Evolutionary conservation across 1,140 invertebrate genomes (phyloP).

Genomic region (Zophobas atratus): DNA sequence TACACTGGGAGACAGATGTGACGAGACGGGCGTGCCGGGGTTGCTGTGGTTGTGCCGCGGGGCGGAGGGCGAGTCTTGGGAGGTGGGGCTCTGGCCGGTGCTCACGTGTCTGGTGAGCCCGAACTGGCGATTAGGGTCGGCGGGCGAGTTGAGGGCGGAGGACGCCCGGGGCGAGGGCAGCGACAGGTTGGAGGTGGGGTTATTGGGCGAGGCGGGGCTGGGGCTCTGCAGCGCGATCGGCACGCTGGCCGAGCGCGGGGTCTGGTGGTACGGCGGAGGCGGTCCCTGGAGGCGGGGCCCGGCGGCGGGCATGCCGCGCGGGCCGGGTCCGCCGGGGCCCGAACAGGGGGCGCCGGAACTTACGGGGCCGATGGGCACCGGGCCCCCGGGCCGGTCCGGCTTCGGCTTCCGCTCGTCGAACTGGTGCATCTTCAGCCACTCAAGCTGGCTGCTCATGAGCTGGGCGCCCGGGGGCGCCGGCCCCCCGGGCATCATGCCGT

Average conservation of each 20-base stretch:
- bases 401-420: slow-evolving; percentile 78
- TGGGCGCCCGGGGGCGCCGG: slow-evolving; percentile 66
- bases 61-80: slow-evolving; percentile 70
- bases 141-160: slow-evolving; percentile 80
- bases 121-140: slow-evolving; percentile 72
- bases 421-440: slow-evolving; percentile 92
- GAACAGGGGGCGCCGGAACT: slow-evolving; percentile 49
- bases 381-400: slow-evolving; percentile 57
- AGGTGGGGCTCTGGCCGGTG: slow-evolving; percentile 78
- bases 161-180: slow-evolving; percentile 80
- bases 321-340: slow-evolving; percentile 33
- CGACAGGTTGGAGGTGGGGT: slow-evolving; percentile 80
- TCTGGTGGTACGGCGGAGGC: slow-evolving; percentile 89
- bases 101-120: slow-evolving; percentile 69
- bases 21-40: slow-evolving; percentile 79
- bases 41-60: slow-evolving; percentile 76
- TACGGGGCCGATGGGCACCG: slow-evolving; percentile 58
- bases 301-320: slow-evolving; percentile 58
- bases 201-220: slow-evolving; percentile 80
- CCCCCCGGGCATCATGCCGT: slow-evolving; percentile 64
- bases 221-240: slow-evolving; percentile 84
- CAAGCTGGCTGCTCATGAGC: slow-evolving; percentile 74
- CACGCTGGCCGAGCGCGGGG: slow-evolving; percentile 86
- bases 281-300: slow-evolving; percentile 83
- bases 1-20: slow-evolving; percentile 75